Conservation (phyloP, 2,797 vertebrate genomes). For the Corythornis leucogaster region DNA sequence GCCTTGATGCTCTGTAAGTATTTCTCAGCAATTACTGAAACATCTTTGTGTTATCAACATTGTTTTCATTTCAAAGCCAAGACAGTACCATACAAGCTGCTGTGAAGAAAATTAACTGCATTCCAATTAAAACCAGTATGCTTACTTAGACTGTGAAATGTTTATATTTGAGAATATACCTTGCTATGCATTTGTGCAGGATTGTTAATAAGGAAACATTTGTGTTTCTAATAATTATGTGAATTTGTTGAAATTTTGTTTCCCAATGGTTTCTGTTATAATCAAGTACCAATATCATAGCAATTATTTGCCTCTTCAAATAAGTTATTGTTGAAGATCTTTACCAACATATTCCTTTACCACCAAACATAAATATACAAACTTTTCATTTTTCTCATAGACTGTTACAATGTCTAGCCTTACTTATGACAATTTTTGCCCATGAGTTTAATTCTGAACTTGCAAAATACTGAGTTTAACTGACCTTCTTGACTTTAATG, state of each 20-base stretch:
- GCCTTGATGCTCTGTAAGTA: background rate
- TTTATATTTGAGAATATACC: background rate
- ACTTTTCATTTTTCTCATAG: background rate
- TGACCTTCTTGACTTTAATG: background rate
- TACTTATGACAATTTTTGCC: background rate
- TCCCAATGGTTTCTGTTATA: background rate
- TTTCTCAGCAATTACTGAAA: background rate
- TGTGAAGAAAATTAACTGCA: background rate
- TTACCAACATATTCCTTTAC: background rate
- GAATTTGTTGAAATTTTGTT: background rate
- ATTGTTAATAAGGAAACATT: background rate
- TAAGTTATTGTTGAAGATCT: background rate
- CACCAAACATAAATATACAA: background rate
- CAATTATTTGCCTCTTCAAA: background rate
- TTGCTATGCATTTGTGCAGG: background rate
- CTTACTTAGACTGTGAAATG: background rate
- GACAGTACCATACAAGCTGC: accelerated
- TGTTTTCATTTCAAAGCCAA: background rate
- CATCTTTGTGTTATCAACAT: background rate
- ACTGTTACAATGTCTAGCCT: background rate
- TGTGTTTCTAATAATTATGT: background rate
- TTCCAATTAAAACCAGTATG: background rate
- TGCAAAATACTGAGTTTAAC: conserved; percentile 14
- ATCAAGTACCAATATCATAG: background rate
- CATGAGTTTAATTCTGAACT: background rate